Base-by-base conservation (phyloP, 2,797 vertebrate genomes). In the Phaenicophaeus curvirostris region DNA sequence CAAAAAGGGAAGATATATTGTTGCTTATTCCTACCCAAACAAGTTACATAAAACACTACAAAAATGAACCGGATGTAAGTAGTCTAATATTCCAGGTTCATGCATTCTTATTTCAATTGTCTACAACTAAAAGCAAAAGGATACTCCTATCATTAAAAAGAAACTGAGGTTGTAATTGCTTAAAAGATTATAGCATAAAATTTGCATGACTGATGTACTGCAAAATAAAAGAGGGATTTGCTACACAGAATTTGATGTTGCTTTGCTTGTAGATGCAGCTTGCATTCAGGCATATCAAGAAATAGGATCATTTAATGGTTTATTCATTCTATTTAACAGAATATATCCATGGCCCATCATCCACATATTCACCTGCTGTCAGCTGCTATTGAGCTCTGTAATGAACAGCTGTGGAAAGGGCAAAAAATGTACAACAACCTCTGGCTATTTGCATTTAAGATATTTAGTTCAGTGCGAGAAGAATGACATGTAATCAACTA, bases 321-420 rank as follows among this genome's bases (percentile, higher is more conserved):
- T 97, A 97, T 97, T 98, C 97, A 97, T 97, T 98, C 97, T 97
- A 66, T 96, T 96, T 94, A 97, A 96, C 97, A 91, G 87, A 92
- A 96, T 95, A 97, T 95, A 97, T 94, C 95, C 96, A 96, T 84
- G 94, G 96, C 95, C 94, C 97, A 96, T 97, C 95, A 96, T 91
- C 89, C 91, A 95, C 95, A 94, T 87, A 97, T 97, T 98, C 97
- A 97, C 93, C 93, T 89, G 89, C 96, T 96, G 97, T 94, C 94
- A 98, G 97, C 96, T 97, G 97, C 98, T 97, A 84, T 71, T 87
- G 92, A 96, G 96, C 83, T 95, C 90, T 88, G 50, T 95, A 96
- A 97, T 95, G 92, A 96, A 95, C 93, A 95, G 89, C 93, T 97
- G 96, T 90, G 94, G 51, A 96, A 95, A 96, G 87, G 91, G 87